Conservation (phyloP, 2,888 invertebrate genomes). For the Sclerodermus sp. region DNA sequence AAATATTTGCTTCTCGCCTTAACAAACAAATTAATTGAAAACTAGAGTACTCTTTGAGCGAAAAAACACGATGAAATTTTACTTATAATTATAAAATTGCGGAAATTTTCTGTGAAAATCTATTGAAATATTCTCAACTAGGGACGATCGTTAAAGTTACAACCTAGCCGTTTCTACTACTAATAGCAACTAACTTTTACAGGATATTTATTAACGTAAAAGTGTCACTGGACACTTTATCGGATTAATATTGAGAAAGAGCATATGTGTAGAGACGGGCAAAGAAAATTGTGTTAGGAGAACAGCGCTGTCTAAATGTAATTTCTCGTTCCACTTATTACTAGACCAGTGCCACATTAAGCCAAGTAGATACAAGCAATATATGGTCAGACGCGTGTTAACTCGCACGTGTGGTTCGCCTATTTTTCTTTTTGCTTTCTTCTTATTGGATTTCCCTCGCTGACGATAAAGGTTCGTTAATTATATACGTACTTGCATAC, state of each 20-base stretch:
- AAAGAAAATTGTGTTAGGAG: constrained; percentile 35
- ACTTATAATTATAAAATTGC: no score
- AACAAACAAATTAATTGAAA: no score
- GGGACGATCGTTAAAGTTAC: no score
- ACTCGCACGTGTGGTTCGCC: no score
- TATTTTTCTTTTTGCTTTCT: neutral
- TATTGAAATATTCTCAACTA: no score
- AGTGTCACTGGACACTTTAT: neutral
- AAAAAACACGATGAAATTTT: no score
- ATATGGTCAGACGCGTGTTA: constrained; percentile 26
- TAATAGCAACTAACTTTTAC: no score
- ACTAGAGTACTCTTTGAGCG: no score
- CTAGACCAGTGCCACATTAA: constrained; percentile 29
- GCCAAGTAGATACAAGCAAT: constrained; percentile 28
- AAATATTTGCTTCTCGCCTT: no score
- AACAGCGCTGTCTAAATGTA: constrained; percentile 31
- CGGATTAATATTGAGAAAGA: constrained; percentile 37
- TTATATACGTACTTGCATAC: neutral
- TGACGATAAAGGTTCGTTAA: neutral
- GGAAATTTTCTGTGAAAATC: no score
- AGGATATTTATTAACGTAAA: neutral
- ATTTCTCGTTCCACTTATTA: constrained; percentile 37
- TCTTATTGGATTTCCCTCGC: neutral
- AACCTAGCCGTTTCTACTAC: no score
- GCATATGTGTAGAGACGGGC: constrained; percentile 31